These are phyloP conservation scores for Hylyphantes graminicola DNA, from an alignment of 1,140 invertebrate genomes.

Conservation along the genomic window DNA sequence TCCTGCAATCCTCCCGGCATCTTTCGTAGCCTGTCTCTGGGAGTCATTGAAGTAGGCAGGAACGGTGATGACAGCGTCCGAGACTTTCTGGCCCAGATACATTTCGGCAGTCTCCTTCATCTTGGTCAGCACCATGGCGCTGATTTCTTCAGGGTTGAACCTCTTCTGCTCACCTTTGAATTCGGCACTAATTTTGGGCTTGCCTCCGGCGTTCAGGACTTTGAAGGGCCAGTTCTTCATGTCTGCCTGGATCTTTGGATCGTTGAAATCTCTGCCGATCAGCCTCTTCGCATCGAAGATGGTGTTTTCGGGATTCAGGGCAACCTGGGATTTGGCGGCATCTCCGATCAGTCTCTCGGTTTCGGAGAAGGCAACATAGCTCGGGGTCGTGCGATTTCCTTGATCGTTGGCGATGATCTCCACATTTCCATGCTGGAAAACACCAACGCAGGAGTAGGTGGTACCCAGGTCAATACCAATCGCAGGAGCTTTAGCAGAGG, in stretches of 20 bases:
- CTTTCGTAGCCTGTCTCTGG: constrained; percentile 74
- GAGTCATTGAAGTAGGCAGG: constrained; percentile 84
- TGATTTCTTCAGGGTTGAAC: constrained; percentile 87
- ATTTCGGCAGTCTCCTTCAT: too few species aligned
- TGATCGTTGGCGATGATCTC: constrained; percentile 75
- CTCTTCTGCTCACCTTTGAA: constrained; percentile 84
- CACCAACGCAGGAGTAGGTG: constrained; percentile 64
- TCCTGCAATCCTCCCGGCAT: constrained; percentile 87
- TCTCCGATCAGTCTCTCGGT: too few species aligned
- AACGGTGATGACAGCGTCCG: too few species aligned
- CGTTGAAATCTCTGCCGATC: constrained; percentile 94
- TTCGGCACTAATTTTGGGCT: constrained; percentile 81
- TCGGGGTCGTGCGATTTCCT: too few species aligned
- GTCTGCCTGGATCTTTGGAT: constrained; percentile 87
- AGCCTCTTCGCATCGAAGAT: constrained; percentile 73
- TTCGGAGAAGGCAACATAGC: too few species aligned
- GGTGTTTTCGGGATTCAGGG: too few species aligned
- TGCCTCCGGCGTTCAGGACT: constrained; percentile 74
- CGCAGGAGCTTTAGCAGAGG: too few species aligned
- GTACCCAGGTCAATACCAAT: constrained; percentile 65
- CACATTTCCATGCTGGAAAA: constrained; percentile 70
- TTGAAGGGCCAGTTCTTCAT: constrained; percentile 98
- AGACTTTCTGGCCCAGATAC: too few species aligned
- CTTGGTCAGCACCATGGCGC: constrained; percentile 89
- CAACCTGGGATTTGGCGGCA: too few species aligned